Base-by-base conservation (phyloP, 2,797 vertebrate species). In the Cirrhinus mrigala region DNA sequence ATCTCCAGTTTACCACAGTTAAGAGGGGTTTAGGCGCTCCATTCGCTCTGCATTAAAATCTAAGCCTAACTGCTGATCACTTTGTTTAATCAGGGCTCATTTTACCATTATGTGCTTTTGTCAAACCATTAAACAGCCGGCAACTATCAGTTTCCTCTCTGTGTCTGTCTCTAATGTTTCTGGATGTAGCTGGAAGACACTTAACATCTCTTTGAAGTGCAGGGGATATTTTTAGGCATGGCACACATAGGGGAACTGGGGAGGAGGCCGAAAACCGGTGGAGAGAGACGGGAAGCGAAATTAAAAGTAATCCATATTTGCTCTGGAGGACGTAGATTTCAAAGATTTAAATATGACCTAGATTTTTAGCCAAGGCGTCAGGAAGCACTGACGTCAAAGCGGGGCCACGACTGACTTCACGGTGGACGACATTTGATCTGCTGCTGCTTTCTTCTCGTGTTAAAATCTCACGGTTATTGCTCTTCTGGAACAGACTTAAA, bases 301-400 rank as follows among this genome's bases (percentile, higher is more conserved):
- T 79, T 86, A 88, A 77, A 89, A 90, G 87, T 88, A 89, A 83
- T 86, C 69, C 85, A 74, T 71, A 81, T 86, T 84, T 29, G 71
- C 81, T 74, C 80, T 58, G 74, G 64, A 79, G 79, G 89, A 91
- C 89, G 77, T 68, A 84, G 85, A 74, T 90, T 90, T 84, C 89
- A 82, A 89, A 91, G 82, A 92, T 92, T 89, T 92, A 87, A 93
- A 91, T 91, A 84, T 94, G 93, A 93, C 92, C 94, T 85, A 94
- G 91, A 94, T 94, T 94, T 93, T 92, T 77, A 78, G 40, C 86
- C 90, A 91, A 93, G 90, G 89, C 33, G 80, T 87, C 87, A 90
- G 85, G 80, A 64, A 64, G 64, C 88, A 50, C 50, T 87, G 86
- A 88, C 85, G 86, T 90, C 87, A 89, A 85, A 90, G 84, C 84